These are phyloP conservation scores for Hepsetus odoe DNA, from an alignment of 2,113 vertebrate genomes.

Conservation along the genomic window DNA sequence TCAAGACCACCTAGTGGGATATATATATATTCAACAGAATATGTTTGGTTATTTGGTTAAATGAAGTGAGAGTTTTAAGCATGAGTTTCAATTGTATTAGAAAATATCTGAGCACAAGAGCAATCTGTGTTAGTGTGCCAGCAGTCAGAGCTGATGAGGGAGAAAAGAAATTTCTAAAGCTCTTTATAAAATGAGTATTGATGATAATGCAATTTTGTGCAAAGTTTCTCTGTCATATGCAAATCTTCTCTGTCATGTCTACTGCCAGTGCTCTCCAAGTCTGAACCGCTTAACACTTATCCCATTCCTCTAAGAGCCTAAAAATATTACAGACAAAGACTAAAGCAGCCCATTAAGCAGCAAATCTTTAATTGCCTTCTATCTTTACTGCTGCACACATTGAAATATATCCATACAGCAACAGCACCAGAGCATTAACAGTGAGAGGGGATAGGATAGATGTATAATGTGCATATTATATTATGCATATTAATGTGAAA, in stretches of 20 bases:
- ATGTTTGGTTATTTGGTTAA: too few relatives aligned
- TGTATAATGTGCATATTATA: too few relatives aligned
- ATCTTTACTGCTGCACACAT: background rate
- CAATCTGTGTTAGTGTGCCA: slow-evolving; percentile 1
- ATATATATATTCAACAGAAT: too few relatives aligned
- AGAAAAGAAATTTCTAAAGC: slow-evolving; percentile 3
- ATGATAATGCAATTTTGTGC: slow-evolving; percentile 42
- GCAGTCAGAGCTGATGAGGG: background rate
- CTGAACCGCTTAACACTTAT: background rate
- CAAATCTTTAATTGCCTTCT: background rate
- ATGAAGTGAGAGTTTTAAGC: background rate
- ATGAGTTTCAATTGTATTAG: background rate
- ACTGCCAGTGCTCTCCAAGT: background rate
- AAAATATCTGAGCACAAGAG: background rate
- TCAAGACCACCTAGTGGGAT: background rate
- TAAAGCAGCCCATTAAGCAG: background rate
- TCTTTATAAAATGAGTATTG: slow-evolving; percentile 18
- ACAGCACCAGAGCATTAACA: background rate
- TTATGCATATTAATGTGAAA: too few relatives aligned
- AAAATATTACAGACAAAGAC: background rate
- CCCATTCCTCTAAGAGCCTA: background rate
- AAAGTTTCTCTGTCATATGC: slow-evolving; percentile 21
- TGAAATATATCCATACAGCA: background rate
- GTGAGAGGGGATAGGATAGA: background rate
- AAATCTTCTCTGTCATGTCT: slow-evolving; percentile 20